Conservation (phyloP, 53 echinoderm and acorn worm species). For the Henricia sp. region DNA sequence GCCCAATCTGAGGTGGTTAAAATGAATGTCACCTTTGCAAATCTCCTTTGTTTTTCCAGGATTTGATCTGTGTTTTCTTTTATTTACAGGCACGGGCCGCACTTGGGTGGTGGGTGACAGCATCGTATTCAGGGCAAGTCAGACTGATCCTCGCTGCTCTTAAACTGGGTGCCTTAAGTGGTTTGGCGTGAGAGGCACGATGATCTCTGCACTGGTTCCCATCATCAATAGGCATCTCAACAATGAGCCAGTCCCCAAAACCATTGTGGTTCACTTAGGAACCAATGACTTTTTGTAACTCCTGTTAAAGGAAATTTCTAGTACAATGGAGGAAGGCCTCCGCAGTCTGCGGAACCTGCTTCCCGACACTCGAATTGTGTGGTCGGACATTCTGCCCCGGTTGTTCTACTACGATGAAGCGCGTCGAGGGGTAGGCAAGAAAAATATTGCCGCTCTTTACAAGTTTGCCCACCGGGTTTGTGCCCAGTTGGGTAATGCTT, state of each 20-base stretch:
- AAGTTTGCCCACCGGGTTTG: neutral
- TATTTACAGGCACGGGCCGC: neutral
- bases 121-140: neutral
- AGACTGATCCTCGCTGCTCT: neutral
- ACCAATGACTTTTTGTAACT: neutral
- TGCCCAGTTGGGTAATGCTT: neutral
- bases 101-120: slow-evolving; percentile 6
- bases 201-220: neutral
- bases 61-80: neutral
- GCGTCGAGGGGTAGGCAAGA: neutral
- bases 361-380: neutral
- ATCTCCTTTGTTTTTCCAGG: neutral
- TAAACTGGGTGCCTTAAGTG: neutral
- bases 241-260: neutral
- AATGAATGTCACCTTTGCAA: too few species aligned
- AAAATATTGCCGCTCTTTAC: neutral
- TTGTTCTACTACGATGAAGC: too few species aligned
- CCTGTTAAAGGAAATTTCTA: neutral
- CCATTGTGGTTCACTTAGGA: neutral
- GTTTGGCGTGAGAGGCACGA: neutral
- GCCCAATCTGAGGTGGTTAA: too few species aligned
- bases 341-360: neutral
- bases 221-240: neutral
- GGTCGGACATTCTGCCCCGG: too few species aligned
- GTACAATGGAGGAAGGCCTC: neutral